Percentiles rank a stretch among this genome's conserved stretches.
Evolutionary conservation across 2,888 invertebrate species (phyloP).

Genomic region (Odontomyia ornata): DNA sequence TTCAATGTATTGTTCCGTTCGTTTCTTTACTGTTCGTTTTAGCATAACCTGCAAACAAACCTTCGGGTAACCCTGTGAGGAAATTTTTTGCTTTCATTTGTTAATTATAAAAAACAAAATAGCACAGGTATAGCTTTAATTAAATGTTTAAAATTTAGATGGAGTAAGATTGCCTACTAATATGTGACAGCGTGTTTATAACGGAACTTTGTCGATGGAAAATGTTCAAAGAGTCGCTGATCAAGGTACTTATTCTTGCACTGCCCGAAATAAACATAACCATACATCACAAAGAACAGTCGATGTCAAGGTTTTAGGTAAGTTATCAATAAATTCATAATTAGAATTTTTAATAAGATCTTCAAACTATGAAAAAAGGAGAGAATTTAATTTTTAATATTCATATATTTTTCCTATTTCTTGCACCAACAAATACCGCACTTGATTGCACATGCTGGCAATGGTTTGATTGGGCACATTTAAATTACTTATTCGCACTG

Average conservation of each 20-base stretch:
- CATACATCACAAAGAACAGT: constrained; percentile 79
- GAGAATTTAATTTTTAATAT: background rate
- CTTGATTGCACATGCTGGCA: background rate
- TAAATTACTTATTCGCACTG: constrained; percentile 9
- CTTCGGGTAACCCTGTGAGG: too few species aligned
- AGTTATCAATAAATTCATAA: constrained; percentile 58
- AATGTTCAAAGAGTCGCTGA: constrained; percentile 85
- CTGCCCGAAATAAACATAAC: constrained; percentile 83
- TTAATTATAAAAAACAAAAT: too few species aligned
- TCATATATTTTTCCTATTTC: constrained; percentile 15
- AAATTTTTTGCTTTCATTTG: too few species aligned
- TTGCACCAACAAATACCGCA: constrained; percentile 17
- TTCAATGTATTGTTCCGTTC: too few species aligned
- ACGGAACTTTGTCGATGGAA: constrained; percentile 85
- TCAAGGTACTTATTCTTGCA: constrained; percentile 90
- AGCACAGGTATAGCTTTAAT: too few species aligned
- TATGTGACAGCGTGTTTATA: constrained; percentile 83
- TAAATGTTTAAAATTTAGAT: constrained; percentile 65
- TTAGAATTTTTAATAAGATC: background rate
- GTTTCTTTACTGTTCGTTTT: too few species aligned
- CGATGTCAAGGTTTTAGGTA: constrained; percentile 77
- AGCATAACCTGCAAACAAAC: too few species aligned
- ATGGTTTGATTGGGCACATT: constrained; percentile 3
- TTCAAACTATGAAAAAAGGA: background rate
- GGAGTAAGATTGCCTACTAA: constrained; percentile 83